Evolutionary conservation across 1,140 invertebrate species (phyloP).

Genomic region (Chrysoperla carnea): DNA sequence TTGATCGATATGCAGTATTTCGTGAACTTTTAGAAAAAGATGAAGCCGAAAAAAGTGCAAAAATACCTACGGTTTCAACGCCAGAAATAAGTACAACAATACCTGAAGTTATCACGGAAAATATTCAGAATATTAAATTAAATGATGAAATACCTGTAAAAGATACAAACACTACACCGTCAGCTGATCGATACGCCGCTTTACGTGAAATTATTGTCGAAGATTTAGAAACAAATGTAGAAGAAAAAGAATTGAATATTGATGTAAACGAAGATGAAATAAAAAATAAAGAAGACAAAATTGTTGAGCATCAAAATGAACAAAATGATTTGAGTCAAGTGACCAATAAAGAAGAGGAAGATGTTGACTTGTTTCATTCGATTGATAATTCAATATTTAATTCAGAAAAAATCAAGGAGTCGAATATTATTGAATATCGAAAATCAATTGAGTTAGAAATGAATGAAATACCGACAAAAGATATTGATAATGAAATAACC

Average conservation of each 20-base stretch:
- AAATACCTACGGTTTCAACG: constrained; percentile 22
- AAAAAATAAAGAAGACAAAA: constrained; percentile 17
- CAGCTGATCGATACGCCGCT: constrained; percentile 45
- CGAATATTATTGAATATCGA: constrained; percentile 26
- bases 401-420: constrained; percentile 9
- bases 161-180: constrained; percentile 1
- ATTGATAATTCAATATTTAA: neutral
- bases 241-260: constrained; percentile 28
- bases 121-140: constrained; percentile 7
- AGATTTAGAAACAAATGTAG: constrained; percentile 24
- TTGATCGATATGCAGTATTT: constrained; percentile 71
- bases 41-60: constrained; percentile 32
- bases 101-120: constrained; percentile 14
- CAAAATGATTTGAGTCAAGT: constrained; percentile 5
- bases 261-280: constrained; percentile 30
- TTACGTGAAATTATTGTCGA: constrained; percentile 44
- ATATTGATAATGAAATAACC: constrained; percentile 6
- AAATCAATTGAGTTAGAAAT: constrained; percentile 28
- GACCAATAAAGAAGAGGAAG: constrained; percentile 15
- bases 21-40: constrained; percentile 62
- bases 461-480: constrained; percentile 21
- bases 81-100: constrained; percentile 12
- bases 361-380: constrained; percentile 5
- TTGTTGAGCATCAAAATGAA: constrained; percentile 7
- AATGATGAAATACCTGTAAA: constrained; percentile 1